Evolutionary conservation across 92 coral and sea anemone genomes (phyloP), one percentile per base, ranked within the genome.

Genomic region (Phenganax subtilis): DNA sequence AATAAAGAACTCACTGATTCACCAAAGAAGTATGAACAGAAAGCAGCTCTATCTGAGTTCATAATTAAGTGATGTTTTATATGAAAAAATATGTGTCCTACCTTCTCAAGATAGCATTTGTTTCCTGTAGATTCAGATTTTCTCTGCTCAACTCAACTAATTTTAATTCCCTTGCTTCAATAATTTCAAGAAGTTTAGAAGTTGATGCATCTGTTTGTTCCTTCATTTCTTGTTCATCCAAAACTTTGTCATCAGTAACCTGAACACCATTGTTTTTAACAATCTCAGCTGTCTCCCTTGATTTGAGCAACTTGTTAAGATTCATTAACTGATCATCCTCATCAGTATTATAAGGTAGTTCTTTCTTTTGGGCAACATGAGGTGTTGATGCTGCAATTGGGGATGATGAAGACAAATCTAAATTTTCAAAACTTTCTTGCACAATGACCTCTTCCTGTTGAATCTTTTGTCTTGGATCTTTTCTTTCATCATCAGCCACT

Each of bases 101-200:
- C 99, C 90, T 92, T 80, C 93, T 90, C 7, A 96, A 84, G 55
- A 96, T 87, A 17, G 90, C 81, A 76, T 88, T 86, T 56, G 97
- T 88, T 76, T 96, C 99, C 71, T 96, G 96, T 5, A 90, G 77
- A 82, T 96, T 91, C 27, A 96, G 85, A 75, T 90, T 96, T 58
- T 92, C 97, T 80, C 92, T 96, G 79, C 99, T 96, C 44, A 96
- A 75, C 69, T 80, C 85, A 52, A 96, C 87, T 75, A 96, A 74
- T 79, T 92, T 96, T 54, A 78, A 87, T 72, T 96, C 97, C 53
- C 99, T 89, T 0, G 91, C 96, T 83, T 96, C 88, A 53, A 96
- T 88, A 57, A 96, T 83, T 74, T 89, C 92, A 55, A 72, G 87
- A 79, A 90, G 83, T 28, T 31, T 68, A 44, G 73, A 68, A 7